Evolutionary conservation across 2,113 vertebrate species (phyloP), one percentile per base, ranked within the genome.

Genomic region (Cephalopterus ornatus): DNA sequence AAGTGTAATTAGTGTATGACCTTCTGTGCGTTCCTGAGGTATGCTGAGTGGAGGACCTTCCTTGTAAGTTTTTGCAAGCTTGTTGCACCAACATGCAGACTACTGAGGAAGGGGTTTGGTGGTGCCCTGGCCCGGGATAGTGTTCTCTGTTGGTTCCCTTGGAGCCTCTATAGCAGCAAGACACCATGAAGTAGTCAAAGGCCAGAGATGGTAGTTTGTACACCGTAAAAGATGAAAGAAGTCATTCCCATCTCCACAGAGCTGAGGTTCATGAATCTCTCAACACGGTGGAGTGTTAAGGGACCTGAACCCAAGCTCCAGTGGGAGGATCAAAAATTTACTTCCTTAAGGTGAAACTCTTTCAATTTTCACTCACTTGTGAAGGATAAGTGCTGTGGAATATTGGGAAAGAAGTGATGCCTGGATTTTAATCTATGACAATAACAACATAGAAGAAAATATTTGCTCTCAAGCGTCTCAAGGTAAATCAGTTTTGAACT

Each of bases 211-310:
- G 9, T 35, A 50, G 7, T 39, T 35, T 50, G 11, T 86, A n/a
- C 9, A 20, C 28, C 0, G 0, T 21, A 67, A 72, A 94, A 66
- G 14, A 14, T 49, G 15, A 32, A 56, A 33, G 21, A 70, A 63
- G 9, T 50, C 1, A 0, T 59, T 94, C 20, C 7, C 1, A 0
- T 66, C n/a, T 81, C 32, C 19, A 2, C 13, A 61, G 33, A 53
- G 8, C 21, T 79, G 82, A 68, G 27, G 47, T 55, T 81, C 18
- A 8, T 39, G 20, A 4, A 16, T 63, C 6, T 85, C 33, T 62
- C 35, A 39, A 11, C 0, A 9, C 26, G 23, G 4, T 0, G 0
- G n/a, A 37, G 19, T 33, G 17, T 14, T 82, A 37, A 79, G 56
- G 39, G 33, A 46, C 33, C 21, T 11, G 1, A 81, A 77, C 20